Conservation (phyloP, 2,113 vertebrate genomes). For the Zapornia atra region DNA sequence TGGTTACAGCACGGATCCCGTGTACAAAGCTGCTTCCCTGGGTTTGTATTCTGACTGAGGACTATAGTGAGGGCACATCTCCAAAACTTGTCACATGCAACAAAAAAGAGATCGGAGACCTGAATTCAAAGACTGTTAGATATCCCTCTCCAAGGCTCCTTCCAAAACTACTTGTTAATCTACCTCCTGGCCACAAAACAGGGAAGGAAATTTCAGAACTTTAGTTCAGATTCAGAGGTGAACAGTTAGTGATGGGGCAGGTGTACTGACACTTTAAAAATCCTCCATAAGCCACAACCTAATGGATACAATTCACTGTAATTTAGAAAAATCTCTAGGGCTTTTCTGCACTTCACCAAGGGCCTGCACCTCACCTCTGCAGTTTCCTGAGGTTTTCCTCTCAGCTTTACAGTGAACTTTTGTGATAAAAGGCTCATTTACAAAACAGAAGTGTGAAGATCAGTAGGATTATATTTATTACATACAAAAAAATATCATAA, state of each 20-base stretch:
- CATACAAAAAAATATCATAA: not conserved
- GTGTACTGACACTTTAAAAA: not conserved
- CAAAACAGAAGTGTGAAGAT: not conserved
- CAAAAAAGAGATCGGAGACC: not conserved
- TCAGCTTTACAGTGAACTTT: not conserved
- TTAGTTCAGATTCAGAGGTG: not conserved
- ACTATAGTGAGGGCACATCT: no score
- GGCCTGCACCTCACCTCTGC: not conserved
- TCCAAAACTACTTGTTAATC: not conserved
- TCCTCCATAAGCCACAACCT: not conserved
- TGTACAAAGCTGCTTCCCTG: not conserved
- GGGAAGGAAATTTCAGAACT: not conserved
- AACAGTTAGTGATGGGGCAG: not conserved
- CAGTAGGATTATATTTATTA: not conserved
- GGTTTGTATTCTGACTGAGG: not conserved
- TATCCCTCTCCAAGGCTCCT: not conserved
- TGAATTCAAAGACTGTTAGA: not conserved
- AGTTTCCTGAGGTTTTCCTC: not conserved
- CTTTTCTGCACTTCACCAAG: not conserved
- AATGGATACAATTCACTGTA: not conserved
- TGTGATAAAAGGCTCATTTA: not conserved
- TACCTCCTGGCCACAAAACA: not conserved
- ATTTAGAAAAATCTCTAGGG: not conserved
- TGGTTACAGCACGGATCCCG: rapidly evolving
- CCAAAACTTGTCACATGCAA: not conserved